These are phyloP conservation scores for Neosalanx taihuensis DNA, from an alignment of 2,797 vertebrate genomes.

Conservation along the genomic window DNA sequence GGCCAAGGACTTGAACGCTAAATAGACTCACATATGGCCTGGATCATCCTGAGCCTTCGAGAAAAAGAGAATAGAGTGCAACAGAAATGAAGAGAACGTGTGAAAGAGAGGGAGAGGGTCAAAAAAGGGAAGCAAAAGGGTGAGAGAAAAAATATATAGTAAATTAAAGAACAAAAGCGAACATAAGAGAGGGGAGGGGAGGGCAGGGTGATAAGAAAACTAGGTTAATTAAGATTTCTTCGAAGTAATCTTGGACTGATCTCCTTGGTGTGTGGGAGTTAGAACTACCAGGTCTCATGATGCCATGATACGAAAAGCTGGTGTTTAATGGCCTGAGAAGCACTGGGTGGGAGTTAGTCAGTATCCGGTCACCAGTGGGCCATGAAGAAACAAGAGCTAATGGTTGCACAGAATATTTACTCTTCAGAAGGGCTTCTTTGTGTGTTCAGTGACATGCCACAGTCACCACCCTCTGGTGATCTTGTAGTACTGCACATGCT, in stretches of 20 bases:
- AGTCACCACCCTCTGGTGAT: not conserved
- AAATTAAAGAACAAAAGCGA: not conserved
- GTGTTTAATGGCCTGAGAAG: no score
- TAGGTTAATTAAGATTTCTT: conserved; percentile 41
- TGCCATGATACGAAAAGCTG: no score
- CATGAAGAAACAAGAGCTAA: not conserved
- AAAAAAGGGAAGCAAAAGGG: conserved; percentile 27
- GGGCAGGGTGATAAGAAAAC: not conserved
- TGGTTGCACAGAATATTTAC: not conserved
- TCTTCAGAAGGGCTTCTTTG: not conserved
- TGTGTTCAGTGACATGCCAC: not conserved
- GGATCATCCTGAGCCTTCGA: conserved; percentile 54
- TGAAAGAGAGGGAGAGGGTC: conserved; percentile 40
- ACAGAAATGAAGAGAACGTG: conserved; percentile 30
- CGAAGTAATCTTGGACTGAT: conserved; percentile 37
- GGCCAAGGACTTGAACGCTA: conserved; percentile 78
- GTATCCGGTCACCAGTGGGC: no score
- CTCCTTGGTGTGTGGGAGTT: not conserved
- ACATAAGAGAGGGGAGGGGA: not conserved
- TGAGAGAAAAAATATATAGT: not conserved
- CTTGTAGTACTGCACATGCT: not conserved
- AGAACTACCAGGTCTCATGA: not conserved
- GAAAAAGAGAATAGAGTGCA: conserved; percentile 30
- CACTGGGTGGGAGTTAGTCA: not conserved
- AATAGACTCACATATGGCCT: conserved; percentile 68